A percentile compares a stretch with the other conserved stretches of the same genome.
These are phyloP conservation scores for Emydura subglobosa DNA, from an alignment of 2,113 vertebrate genomes.

Conservation along the genomic window DNA sequence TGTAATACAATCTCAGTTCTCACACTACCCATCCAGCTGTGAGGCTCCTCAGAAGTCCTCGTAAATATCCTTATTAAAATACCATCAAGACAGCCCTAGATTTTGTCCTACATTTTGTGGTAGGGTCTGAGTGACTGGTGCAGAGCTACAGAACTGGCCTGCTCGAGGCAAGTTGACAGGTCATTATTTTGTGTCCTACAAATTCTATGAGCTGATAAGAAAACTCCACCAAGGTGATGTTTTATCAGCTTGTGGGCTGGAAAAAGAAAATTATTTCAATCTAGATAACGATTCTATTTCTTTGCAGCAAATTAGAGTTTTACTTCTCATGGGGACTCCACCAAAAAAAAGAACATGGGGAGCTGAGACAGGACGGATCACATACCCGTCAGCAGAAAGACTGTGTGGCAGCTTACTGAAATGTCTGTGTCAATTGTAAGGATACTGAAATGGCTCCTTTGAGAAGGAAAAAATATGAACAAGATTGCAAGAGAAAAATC, in stretches of 20 bases:
- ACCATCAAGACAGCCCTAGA: not conserved
- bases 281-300: slow-evolving; percentile 69
- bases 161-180: slow-evolving; percentile 48
- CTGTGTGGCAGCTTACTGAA: not conserved
- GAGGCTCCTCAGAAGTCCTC: not conserved
- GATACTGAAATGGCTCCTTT: not conserved
- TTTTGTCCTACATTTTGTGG: not conserved
- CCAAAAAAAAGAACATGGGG: slow-evolving; percentile 22
- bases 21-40: not conserved
- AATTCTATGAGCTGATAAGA: slow-evolving; percentile 34
- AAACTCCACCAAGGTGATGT: slow-evolving; percentile 50
- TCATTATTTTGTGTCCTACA: slow-evolving; percentile 50
- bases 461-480: not conserved
- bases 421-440: not conserved
- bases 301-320: slow-evolving; percentile 64
- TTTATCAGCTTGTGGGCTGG: slow-evolving; percentile 63
- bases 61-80: not conserved
- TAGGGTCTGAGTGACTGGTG: not conserved
- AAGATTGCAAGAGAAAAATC: not conserved
- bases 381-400: slow-evolving; percentile 13
- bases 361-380: slow-evolving; percentile 1
- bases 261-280: slow-evolving; percentile 68
- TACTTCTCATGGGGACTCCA: not conserved
- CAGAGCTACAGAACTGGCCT: not conserved
- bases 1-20: not conserved